Evolutionary conservation across 2,888 invertebrate species (phyloP).

Genomic region (Macrosoma leucophasiata): DNA sequence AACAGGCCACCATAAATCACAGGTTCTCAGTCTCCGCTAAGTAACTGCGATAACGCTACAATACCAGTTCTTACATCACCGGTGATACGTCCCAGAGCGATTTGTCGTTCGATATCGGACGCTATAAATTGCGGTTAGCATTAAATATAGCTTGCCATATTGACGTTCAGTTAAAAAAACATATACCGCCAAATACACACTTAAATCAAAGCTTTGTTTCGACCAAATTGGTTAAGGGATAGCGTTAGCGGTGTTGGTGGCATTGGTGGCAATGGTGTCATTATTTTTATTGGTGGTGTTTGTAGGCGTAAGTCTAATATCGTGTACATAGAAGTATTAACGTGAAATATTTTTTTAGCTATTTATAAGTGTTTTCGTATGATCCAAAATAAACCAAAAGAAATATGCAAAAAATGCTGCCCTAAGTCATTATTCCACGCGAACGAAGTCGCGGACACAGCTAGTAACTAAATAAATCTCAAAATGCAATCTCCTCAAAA

Average conservation of each 20-base stretch:
- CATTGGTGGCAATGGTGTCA: no score
- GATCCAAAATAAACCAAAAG: no score
- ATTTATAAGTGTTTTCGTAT: no score
- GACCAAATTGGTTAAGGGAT: conserved; percentile 13
- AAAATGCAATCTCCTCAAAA: conserved; percentile 10
- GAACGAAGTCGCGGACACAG: no score
- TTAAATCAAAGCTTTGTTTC: conserved; percentile 7
- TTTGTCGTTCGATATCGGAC: conserved; percentile 50
- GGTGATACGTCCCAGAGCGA: conserved; percentile 31
- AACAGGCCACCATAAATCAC: no score
- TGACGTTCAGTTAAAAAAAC: conserved; percentile 22
- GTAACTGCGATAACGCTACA: conserved; percentile 32
- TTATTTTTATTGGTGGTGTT: background rate
- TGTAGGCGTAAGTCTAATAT: no score
- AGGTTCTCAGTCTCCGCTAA: conserved; percentile 22
- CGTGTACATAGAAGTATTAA: no score
- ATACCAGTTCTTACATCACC: conserved; percentile 29
- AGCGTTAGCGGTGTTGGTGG: background rate
- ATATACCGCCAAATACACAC: conserved; percentile 8
- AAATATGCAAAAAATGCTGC: no score
- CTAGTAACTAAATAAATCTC: conserved; percentile 1
- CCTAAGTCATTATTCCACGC: no score
- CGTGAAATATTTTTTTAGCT: no score
- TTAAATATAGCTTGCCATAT: conserved; percentile 44
- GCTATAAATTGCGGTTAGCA: conserved; percentile 44